Percentiles rank a stretch among this genome's conserved stretches.
Conservation (phyloP, 1,140 invertebrate genomes). For the Armadillidium nasatum region DNA sequence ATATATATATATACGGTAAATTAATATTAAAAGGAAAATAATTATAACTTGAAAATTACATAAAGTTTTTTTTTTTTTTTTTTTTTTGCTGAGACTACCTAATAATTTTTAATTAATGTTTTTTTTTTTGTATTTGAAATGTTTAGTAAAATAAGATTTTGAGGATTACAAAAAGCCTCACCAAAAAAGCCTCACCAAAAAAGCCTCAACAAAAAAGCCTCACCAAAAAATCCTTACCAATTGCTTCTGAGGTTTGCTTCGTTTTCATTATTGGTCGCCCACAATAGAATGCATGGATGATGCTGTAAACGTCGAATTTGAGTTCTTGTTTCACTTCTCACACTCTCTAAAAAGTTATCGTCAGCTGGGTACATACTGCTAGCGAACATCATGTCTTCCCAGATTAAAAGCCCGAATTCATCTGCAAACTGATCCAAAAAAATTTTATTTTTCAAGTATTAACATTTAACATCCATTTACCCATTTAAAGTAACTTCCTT, state of each 20-base stretch:
- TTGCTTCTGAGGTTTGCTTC: slow-evolving; percentile 78
- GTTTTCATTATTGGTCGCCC: slow-evolving; percentile 97
- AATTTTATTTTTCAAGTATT: no score
- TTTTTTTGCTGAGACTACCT: no score
- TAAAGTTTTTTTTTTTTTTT: no score
- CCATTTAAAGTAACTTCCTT: not conserved
- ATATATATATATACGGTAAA: no score
- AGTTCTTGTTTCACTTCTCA: slow-evolving; percentile 71
- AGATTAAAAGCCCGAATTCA: slow-evolving; percentile 72
- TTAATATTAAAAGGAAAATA: no score
- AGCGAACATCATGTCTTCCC: slow-evolving; percentile 85
- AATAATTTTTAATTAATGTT: no score
- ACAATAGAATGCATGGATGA: slow-evolving; percentile 81
- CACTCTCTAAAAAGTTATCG: slow-evolving; percentile 64
- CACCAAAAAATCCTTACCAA: slow-evolving; percentile 57
- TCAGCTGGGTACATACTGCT: slow-evolving; percentile 87
- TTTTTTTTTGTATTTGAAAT: no score
- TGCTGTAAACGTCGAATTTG: slow-evolving; percentile 78
- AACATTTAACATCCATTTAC: no score
- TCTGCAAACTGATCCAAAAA: slow-evolving; percentile 57
- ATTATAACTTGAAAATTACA: no score
- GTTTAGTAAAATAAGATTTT: no score
- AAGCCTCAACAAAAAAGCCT: no score
- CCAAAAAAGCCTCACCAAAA: slow-evolving; percentile 58
- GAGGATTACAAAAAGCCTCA: no score